Evolutionary conservation across 2,888 invertebrate genomes (phyloP).

Genomic region (Timandra comae): DNA sequence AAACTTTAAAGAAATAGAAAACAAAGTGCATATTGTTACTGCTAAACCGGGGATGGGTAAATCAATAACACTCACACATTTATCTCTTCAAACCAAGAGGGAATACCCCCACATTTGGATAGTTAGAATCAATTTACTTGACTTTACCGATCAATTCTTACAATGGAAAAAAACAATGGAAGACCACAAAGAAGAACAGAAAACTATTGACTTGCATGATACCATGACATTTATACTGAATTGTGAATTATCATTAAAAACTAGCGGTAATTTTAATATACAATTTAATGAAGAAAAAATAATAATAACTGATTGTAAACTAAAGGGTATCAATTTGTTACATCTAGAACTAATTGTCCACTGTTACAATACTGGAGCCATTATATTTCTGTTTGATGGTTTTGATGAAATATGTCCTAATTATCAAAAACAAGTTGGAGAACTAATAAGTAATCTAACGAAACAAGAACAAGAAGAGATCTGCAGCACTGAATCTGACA

Average conservation of each 20-base stretch:
- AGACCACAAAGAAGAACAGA: too few relatives aligned
- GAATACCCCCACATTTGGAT: slow-evolving; percentile 14
- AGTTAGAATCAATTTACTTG: slow-evolving; percentile 11
- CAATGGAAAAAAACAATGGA: slow-evolving; percentile 8
- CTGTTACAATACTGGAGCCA: slow-evolving; percentile 9
- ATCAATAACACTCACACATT: slow-evolving; percentile 20
- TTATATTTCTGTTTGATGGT: slow-evolving; percentile 22
- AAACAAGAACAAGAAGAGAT: too few relatives aligned
- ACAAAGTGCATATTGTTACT: slow-evolving; percentile 1
- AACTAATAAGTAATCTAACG: not conserved
- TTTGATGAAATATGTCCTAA: slow-evolving; percentile 23
- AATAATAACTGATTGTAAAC: not conserved
- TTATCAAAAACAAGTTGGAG: slow-evolving; percentile 11
- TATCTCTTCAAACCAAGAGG: slow-evolving; percentile 17
- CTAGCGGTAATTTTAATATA: not conserved
- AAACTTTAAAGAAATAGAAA: not conserved
- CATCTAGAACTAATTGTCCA: not conserved
- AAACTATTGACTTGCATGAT: not conserved
- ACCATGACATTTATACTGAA: slow-evolving; percentile 1
- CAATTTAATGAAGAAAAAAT: slow-evolving; percentile 2
- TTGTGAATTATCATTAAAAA: not conserved
- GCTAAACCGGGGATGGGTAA: slow-evolving; percentile 23
- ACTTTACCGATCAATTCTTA: slow-evolving; percentile 8
- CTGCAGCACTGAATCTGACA: too few relatives aligned
- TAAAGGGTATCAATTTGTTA: too few relatives aligned